Evolutionary conservation across 2,797 vertebrate species (phyloP), one percentile per base, ranked within the genome.

Genomic region (Gymnoscopelus braueri): DNA sequence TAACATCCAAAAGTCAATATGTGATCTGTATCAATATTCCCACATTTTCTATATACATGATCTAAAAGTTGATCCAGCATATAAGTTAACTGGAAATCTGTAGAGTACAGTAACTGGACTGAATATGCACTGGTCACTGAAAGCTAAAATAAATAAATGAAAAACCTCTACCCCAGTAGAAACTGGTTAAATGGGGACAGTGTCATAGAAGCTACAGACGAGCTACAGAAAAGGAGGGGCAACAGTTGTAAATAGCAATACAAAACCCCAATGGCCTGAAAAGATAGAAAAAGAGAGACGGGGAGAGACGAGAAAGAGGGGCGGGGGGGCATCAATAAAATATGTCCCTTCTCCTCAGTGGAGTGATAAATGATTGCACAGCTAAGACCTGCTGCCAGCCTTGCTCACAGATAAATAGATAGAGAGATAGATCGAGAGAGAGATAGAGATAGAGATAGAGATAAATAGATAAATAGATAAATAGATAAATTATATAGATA

Each of bases 281-380:
- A 12, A 70, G 58, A 59, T 19, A 68, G 71, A 63, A 8, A 65
- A 50, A 65, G 69, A 67, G 77, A 59, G 54, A 59, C 47, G 68
- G 67, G 73, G 74, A 74, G 87, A 84, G 83, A 86, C 83, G 83
- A 84, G 56, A 90, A 11, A 23, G 15, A 57, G 14, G 15, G 53
- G n/a, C 2, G 47, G 11, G 48, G 13, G 50, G 50, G 50, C 3
- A 51, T 13, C 9, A 15, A 51, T 13, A 51, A 15, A 51, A 15
- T 13, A 15, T 85, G 78, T 83, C 84, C 86, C 78, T 79, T 87
- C 77, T 72, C 78, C 74, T 80, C 75, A 69, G 65, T 69, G 66
- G 75, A 77, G 79, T 85, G 87, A 90, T 85, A 91, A 88, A 91
- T 86, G 78, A 92, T 77, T 86, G 87, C 82, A 80, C 83, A 79